Evolutionary conservation across 1,140 invertebrate genomes (phyloP), one percentile per base, ranked within the genome.

Genomic region (Cyphomyrmex costatus): DNA sequence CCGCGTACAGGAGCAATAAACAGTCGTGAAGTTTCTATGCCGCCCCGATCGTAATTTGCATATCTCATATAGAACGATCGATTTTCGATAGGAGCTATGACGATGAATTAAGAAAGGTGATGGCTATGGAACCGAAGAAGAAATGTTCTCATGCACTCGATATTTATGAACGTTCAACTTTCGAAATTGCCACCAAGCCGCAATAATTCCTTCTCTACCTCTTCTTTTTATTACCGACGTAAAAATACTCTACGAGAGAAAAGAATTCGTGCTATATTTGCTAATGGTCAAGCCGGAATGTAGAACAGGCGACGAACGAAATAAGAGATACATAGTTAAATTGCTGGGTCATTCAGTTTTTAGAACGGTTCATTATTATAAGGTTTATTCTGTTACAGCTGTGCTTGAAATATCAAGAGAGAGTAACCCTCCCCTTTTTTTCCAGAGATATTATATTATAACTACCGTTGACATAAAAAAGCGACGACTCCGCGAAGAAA

Each of bases 101-200:
- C 53, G 53, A 61, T 74, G 68, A 83, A 83, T 83, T 60, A 46
- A 74, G 68, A 36, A 74, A 36, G 78, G n/a, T 65, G 85, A 58
- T 56, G 78, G 53, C 12, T 46, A n/a, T n/a, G 19, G 24, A 60
- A 71, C 12, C 14, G 65, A n/a, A n/a, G 12, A 12, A 71, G 33
- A 51, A 71, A 7, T 30, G 19, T 33, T 36, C 10, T 16, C 30
- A 16, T 19, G 33, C 30, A 24, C 51, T 71, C 36, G 79, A 74
- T 83, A 83, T 87, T 84, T 79, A 78, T 78, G 82, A 85, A 76
- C 61, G 21, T 65, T 49, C 46, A 74, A 74, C 42, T 76, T 61
- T 76, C 73, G 16, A 85, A 63, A 66, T 78, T 58, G 36, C 53
- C 56, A 61, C 16, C 51, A 10, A 10, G 21, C 7, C 12, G 19